Base-by-base conservation (phyloP, 2,888 invertebrate genomes). In the Julus scandinavius region DNA sequence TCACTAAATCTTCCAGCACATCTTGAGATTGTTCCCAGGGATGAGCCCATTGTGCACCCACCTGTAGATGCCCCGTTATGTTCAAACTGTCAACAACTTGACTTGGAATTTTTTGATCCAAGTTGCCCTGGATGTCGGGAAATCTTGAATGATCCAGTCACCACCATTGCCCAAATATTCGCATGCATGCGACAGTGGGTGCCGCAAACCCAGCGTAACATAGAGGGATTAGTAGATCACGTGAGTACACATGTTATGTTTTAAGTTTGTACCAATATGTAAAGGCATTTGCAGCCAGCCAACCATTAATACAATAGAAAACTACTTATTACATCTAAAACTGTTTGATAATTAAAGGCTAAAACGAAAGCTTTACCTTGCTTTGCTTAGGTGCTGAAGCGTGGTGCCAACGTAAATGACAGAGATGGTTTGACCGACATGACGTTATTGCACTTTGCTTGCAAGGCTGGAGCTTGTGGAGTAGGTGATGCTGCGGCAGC, bases 111-210 rank as follows among this genome's bases (percentile, higher is more conserved):
- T 91, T 93, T 93, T 90, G 92, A 93, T 90, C 92, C 93, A 2
- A 91, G 91, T 45, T 93, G 93, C 89, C 91, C 92, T 85, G 92
- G 92, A 84, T 93, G 93, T 89, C 90, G 91, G 87, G 91, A 92
- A 87, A 91, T 93, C 20, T 90, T 93, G 20, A 89, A 91, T 45
- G 91, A 91, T 88, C 90, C 91, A 0, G 90, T 90, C 87, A 91
- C 93, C 6, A 91, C 92, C 9, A 91, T 93, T n/a, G 91, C 93
- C 86, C 92, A 93, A 88, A 91, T 93, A 58, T 93, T 93, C 90
- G 93, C 93, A 87, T 92, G 93, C 63, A 90, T 93, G 89, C 90
- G 93, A 63, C 93, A 93, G 90, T 93, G 93, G 93, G 92, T 93
- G 49, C 93, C 93, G n/a, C 92, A 93, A 89, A 93, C 93, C 58